Base-by-base conservation (phyloP, 1,140 invertebrate species). In the Gerris buenoi region DNA sequence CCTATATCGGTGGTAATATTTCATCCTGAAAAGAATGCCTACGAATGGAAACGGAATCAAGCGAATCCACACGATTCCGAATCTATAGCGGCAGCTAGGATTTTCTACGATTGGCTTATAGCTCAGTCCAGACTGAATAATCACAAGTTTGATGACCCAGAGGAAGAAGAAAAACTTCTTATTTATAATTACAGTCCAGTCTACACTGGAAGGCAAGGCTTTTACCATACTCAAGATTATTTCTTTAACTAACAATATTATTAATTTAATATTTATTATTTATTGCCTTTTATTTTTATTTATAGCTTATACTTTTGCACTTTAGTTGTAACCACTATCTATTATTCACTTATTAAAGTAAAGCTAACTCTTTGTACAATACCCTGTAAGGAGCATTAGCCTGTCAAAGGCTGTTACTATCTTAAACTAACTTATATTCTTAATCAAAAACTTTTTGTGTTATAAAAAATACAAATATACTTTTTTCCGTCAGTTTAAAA, bases 11-110 rank as follows among this genome's bases (percentile, higher is more conserved):
- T 86, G 1, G 78, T 89, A 0, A 90, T 94, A 75, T 96, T 90
- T 75, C 93, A 96, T 77, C 93, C 93, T 0, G 93, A 97, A 76
- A 96, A 95, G 75, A 88, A 86, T 72, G 74, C 83, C 0, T 96
- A 86, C 71, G 91, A 94, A 76, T 95, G 90, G 84, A 79, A 81
- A 1, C 70, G 71, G 0, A 80, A 78, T 25, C 75, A 71, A 1
- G 74, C 78, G 33, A 27, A 80, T 79, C 23, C 82, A 86, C 0
- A 66, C 27, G 25, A 61, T 27, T 15, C 10, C 10, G 10, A 56
- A 56, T 56, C 46, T n/a, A 56, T 56, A 13, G 46, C 10, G 10
- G 46, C 46, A 10, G n/a, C 10, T n/a, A 56, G 46, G n/a, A 56
- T 56, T n/a, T 56, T 56, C 46, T 56, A 56, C 46, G 46, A 56